phyloP scores from a whole-genome alignment of 2,888 invertebrate species.

The Caenorhabditis japonica region DNA sequence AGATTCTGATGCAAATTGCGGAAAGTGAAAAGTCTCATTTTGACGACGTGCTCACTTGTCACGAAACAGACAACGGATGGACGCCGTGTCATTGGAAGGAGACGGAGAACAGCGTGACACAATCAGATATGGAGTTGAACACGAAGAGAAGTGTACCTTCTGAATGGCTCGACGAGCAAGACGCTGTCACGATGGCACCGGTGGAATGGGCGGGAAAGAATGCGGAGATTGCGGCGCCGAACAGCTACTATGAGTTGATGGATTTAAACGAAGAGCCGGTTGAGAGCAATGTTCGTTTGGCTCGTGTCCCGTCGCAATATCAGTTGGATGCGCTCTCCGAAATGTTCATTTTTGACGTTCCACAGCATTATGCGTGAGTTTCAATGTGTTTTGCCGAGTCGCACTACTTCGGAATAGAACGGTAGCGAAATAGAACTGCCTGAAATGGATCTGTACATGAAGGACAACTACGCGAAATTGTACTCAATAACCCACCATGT shows the following conservation, averaged over 20 bases:
- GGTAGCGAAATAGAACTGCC: too few species aligned
- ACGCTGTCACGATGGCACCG: background rate
- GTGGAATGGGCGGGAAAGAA: background rate
- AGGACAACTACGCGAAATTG: too few species aligned
- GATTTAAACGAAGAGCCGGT: slow-evolving; percentile 54
- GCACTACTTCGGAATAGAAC: too few species aligned
- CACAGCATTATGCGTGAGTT: slow-evolving; percentile 38
- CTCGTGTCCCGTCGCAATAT: slow-evolving; percentile 59
- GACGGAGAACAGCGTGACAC: slow-evolving; percentile 32
- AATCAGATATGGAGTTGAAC: slow-evolving; percentile 13
- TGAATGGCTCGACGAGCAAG: slow-evolving; percentile 30
- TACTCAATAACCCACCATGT: too few species aligned
- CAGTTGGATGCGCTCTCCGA: slow-evolving; percentile 59
- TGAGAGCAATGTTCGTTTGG: slow-evolving; percentile 43
- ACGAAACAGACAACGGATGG: slow-evolving; percentile 23
- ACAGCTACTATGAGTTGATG: slow-evolving; percentile 51
- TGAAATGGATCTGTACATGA: too few species aligned
- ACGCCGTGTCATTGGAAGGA: slow-evolving; percentile 33
- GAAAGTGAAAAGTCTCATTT: slow-evolving; percentile 47
- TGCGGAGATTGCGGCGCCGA: slow-evolving; percentile 11
- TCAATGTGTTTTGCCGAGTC: background rate
- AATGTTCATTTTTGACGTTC: slow-evolving; percentile 58
- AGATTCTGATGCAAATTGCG: slow-evolving; percentile 45
- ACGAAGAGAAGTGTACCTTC: slow-evolving; percentile 29
- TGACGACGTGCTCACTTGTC: slow-evolving; percentile 34